Base-by-base conservation (phyloP, 1,140 invertebrate genomes). In the Euura saliciscinereae region DNA sequence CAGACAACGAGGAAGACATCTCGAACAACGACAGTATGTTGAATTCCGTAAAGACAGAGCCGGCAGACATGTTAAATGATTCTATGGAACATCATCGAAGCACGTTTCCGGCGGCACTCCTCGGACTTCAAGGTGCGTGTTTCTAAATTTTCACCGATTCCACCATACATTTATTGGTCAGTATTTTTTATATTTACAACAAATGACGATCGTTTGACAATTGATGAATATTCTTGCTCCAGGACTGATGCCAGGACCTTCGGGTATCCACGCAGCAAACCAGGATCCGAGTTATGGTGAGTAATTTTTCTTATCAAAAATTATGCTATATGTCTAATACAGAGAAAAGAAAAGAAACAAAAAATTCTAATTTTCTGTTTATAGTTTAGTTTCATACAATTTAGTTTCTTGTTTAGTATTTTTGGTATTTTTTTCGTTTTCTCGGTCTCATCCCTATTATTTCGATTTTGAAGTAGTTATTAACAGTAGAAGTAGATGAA, bases 221-320 rank as follows among this genome's bases (percentile, higher is more conserved):
- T 28, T 28, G 28, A 28, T 68, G 2, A 68, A 13, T 74, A 74
- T 28, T 28, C 13, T 69, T 44, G 13, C 45, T 80, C 84, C 89
- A 82, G 93, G 93, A 77, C 87, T 94, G 71, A 89, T 96, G 84
- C 94, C 95, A 71, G 94, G 95, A 82, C 95, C 94, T 10, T 96
- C 94, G 44, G 94, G 94, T 76, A 93, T 96, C 78, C 93, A 92
- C 74, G 90, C 83, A 86, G 89, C 83, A 75, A 88, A 85, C 83
- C 92, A 88, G 91, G 94, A 90, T 80, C 85, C 87, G 85, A 94
- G 91, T 88, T 95, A 94, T 83, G 94, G 94, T 95, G 88, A 95
- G 94, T 94, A 3, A 59, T 59, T 59, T 59, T 11, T 59, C 51
- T 28, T 28, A 28, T 28, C 28, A 28, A 28, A 28, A 28, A 28